Conservation (phyloP, 2,888 invertebrate species). For the Drosophila buzzatii region DNA sequence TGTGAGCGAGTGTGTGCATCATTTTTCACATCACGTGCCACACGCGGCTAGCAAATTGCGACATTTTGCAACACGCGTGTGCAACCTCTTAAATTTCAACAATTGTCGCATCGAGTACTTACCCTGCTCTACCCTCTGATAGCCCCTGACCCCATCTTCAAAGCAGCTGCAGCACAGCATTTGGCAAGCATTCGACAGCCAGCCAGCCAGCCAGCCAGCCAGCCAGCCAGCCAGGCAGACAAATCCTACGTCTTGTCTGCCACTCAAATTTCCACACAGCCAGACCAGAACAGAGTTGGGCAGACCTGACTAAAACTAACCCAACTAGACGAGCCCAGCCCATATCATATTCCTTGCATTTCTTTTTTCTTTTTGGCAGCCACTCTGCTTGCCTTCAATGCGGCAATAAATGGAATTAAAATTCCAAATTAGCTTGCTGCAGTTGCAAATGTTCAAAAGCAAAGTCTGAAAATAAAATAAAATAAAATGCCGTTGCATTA, state of each 20-base stretch:
- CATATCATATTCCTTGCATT: constrained; percentile 25
- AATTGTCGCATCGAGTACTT: constrained; percentile 60
- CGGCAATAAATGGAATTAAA: constrained; percentile 79
- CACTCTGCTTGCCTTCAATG: constrained; percentile 53
- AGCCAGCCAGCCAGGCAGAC: no score
- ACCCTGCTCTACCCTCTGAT: constrained; percentile 8
- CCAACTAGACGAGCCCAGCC: constrained; percentile 8
- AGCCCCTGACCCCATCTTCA: constrained; percentile 32
- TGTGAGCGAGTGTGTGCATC: constrained; percentile 46
- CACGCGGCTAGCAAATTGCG: constrained; percentile 76
- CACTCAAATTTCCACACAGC: constrained; percentile 44
- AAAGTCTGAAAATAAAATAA: background rate
- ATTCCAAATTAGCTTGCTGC: constrained; percentile 72
- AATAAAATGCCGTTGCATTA: background rate
- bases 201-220: constrained; percentile 28
- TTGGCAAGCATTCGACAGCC: constrained; percentile 49
- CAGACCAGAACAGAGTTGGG: constrained; percentile 6
- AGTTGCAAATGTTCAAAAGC: constrained; percentile 45
- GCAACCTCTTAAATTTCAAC: constrained; percentile 76
- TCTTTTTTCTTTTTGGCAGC: constrained; percentile 56
- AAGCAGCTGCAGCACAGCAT: constrained; percentile 64
- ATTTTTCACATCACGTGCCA: constrained; percentile 81
- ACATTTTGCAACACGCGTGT: constrained; percentile 77
- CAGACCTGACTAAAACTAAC: constrained; percentile 6
- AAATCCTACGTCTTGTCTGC: constrained; percentile 56